Evolutionary conservation across 2,113 vertebrate genomes (phyloP).

Genomic region (Rhombomys opimus): DNA sequence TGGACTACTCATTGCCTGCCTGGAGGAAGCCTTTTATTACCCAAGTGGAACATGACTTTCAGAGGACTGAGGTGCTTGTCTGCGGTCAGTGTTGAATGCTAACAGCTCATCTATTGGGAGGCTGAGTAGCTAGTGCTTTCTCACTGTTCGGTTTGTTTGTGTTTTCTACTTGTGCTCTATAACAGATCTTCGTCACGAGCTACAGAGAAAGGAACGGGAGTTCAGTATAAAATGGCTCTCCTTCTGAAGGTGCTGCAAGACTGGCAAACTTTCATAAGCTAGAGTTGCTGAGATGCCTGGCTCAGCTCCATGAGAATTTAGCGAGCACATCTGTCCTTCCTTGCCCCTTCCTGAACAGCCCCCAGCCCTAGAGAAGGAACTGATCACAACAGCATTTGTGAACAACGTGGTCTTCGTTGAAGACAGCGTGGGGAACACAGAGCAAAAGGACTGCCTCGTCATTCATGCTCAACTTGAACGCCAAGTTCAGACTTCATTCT

Average conservation of each 20-base stretch:
- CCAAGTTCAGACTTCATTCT: neutral
- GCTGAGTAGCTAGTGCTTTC: neutral
- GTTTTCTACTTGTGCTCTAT: neutral
- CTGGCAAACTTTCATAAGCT: neutral
- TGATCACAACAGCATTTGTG: neutral
- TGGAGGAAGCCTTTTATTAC: neutral
- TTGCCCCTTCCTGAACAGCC: neutral
- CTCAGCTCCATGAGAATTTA: neutral
- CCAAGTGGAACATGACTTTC: neutral
- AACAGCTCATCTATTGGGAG: neutral
- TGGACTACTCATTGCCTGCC: neutral
- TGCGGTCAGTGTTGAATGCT: conserved; percentile 9
- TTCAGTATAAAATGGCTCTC: neutral
- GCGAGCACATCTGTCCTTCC: neutral
- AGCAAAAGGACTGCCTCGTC: neutral
- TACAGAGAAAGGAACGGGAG: neutral
- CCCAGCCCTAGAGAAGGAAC: neutral
- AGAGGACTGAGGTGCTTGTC: neutral
- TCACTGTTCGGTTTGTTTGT: neutral
- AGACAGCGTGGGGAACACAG: neutral
- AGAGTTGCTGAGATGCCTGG: neutral
- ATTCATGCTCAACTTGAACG: neutral
- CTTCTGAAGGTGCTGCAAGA: neutral
- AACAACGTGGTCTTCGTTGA: neutral
- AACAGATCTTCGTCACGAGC: neutral